A percentile compares a stretch with the other conserved stretches of the same genome.
Conservation (phyloP, 1,140 invertebrate genomes). For the Brachionus plicatilis region DNA sequence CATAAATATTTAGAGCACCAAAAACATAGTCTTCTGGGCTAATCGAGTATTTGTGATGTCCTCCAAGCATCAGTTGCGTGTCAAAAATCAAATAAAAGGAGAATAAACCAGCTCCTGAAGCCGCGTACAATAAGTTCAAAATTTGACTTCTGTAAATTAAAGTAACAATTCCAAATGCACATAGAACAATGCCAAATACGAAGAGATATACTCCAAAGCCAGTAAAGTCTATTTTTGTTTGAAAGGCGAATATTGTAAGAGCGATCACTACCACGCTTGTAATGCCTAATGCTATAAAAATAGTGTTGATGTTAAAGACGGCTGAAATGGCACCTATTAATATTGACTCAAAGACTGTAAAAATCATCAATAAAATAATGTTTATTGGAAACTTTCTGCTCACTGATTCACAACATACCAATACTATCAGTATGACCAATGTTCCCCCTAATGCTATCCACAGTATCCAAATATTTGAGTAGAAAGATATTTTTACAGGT, state of each 20-base stretch:
- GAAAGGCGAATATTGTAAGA: constrained; percentile 85
- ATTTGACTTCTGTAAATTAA: constrained; percentile 64
- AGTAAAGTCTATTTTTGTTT: constrained; percentile 86
- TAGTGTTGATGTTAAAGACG: constrained; percentile 51
- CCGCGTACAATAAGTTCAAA: constrained; percentile 6
- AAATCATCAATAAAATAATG: constrained; percentile 76
- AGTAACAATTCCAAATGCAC: constrained; percentile 74
- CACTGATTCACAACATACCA: constrained; percentile 79
- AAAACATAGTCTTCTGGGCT: constrained; percentile 95
- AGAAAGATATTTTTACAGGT: constrained; percentile 45
- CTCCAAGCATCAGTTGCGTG: constrained; percentile 88
- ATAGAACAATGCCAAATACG: constrained; percentile 68
- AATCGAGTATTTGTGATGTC: constrained; percentile 79
- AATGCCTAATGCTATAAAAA: constrained; percentile 74
- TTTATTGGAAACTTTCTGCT: constrained; percentile 78
- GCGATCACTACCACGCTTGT: constrained; percentile 71
- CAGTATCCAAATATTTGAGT: constrained; percentile 45
- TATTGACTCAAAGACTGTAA: constrained; percentile 52
- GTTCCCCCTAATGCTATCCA: background rate
- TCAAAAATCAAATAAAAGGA: constrained; percentile 75
- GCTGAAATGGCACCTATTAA: constrained; percentile 43
- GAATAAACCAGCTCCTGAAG: constrained; percentile 41
- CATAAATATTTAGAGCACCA: constrained; percentile 79
- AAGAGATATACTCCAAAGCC: constrained; percentile 69
- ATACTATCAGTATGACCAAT: constrained; percentile 61